phyloP scores from a whole-genome alignment of 2,797 vertebrate genomes.

The Rhabdophis nuchalis region DNA sequence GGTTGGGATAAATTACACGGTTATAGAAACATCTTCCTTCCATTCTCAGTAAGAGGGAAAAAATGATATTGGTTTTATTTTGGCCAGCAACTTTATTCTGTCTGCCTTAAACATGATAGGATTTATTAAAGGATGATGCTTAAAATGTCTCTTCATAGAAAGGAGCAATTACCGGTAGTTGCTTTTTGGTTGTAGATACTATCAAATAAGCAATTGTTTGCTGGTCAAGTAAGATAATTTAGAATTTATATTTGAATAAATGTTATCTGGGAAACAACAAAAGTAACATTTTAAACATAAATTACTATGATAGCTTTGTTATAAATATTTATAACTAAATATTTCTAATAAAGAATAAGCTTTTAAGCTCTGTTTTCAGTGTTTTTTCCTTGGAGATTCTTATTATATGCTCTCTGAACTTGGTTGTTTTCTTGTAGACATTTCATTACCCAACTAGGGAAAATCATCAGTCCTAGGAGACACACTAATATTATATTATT shows the following conservation, averaged over 20 bases:
- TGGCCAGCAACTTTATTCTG: background rate
- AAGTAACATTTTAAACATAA: background rate
- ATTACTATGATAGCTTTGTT: background rate
- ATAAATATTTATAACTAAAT: background rate
- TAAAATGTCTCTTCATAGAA: background rate
- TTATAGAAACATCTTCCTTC: background rate
- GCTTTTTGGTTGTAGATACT: background rate
- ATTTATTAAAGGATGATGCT: background rate
- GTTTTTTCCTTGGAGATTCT: background rate
- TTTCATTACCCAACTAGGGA: background rate
- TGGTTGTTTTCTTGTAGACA: background rate
- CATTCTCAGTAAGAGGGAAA: background rate
- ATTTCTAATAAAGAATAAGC: background rate
- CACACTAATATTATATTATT: background rate
- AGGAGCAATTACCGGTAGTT: background rate
- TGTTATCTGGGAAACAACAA: background rate
- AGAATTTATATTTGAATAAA: background rate
- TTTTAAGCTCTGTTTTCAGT: background rate
- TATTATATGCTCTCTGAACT: background rate
- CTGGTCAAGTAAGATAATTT: background rate
- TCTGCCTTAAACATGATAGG: background rate
- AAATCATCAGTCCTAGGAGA: background rate
- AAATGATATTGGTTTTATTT: background rate
- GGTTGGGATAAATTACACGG: background rate
- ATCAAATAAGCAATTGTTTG: background rate